Base-by-base conservation (phyloP, 1,140 invertebrate species). In the Orussus abietinus region DNA sequence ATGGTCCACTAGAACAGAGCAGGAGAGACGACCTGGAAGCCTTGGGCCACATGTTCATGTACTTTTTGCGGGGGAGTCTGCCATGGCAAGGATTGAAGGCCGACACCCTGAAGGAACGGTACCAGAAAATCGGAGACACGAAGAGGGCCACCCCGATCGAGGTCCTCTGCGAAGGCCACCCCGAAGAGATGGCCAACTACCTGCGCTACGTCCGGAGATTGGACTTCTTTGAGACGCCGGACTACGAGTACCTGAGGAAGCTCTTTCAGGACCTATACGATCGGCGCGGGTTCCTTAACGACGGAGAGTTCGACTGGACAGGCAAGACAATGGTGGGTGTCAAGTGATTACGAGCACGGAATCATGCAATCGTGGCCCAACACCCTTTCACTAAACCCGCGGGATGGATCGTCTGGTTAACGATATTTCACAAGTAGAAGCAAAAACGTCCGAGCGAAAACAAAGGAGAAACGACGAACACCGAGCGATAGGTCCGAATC, bases 41-140 rank as follows among this genome's bases (percentile, higher is more conserved):
- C 39, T 77, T 99, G 52, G 97, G 97, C 48, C 96, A 99, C 79
- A 99, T 99, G 96, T 99, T 99, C 79, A 98, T 99, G 96, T 99
- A 99, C 80, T 99, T 99, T 78, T 79, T 99, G 64, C 81, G 96
- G 62, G 96, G 96, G 53, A 96, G 92, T 66, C 80, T 99, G 70
- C 97, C 97, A 42, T 99, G 97, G 97, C 96, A 99, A 80, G 97
- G 97, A 51, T 80, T 99, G 57, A 99, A 99, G 80, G 97, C 97
- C 50, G 95, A 99, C 72, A 99, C 95, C 59, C 79, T 99, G 51
- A 99, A 99, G 77, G 96, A 99, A 77, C 82, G 96, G 66, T 99
- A 99, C 79, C 94, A 99, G 79, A 98, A 98, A 80, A 99, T 99
- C 69, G 96, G 96, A 52, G 96, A 99, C 74, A 98, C 95, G 46